Evolutionary conservation across 2,113 vertebrate genomes (phyloP).

Genomic region (Hippocampus mohnikei): DNA sequence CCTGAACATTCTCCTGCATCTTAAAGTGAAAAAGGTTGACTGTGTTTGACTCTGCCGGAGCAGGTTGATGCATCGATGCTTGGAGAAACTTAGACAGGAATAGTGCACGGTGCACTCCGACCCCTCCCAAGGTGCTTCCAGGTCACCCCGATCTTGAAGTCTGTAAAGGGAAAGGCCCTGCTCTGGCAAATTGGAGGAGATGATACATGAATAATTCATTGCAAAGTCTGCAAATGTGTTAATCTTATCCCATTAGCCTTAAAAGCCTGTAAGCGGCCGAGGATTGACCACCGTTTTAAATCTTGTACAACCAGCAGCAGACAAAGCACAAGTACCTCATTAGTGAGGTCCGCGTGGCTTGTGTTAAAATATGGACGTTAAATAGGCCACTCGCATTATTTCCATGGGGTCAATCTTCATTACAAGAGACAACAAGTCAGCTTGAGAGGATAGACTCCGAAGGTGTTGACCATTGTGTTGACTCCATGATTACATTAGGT

Average conservation of each 20-base stretch:
- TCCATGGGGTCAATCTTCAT: constrained; percentile 61
- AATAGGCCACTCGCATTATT: constrained; percentile 52
- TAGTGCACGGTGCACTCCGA: constrained; percentile 18
- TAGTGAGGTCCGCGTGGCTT: constrained; percentile 26
- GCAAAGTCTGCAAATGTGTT: constrained; percentile 63
- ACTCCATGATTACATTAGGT: constrained; percentile 45
- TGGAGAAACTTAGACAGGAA: constrained; percentile 18
- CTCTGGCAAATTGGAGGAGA: constrained; percentile 60
- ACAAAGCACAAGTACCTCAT: constrained; percentile 35
- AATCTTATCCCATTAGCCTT: constrained; percentile 70
- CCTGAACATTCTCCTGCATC: neutral
- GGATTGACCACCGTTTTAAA: constrained; percentile 59
- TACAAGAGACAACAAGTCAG: constrained; percentile 54
- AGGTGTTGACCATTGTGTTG: constrained; percentile 14
- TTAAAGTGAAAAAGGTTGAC: neutral
- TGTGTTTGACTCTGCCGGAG: neutral
- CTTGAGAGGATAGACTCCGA: constrained; percentile 17
- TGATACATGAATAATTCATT: constrained; percentile 69
- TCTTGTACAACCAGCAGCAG: constrained; percentile 38
- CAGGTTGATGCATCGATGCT: constrained; percentile 9
- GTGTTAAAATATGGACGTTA: constrained; percentile 48
- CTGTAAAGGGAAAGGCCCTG: constrained; percentile 42
- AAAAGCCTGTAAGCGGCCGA: constrained; percentile 53
- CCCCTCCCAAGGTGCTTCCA: constrained; percentile 25
- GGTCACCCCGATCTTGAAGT: constrained; percentile 64